Evolutionary conservation across 2,888 invertebrate species (phyloP).

Genomic region (Watsonalla binaria): DNA sequence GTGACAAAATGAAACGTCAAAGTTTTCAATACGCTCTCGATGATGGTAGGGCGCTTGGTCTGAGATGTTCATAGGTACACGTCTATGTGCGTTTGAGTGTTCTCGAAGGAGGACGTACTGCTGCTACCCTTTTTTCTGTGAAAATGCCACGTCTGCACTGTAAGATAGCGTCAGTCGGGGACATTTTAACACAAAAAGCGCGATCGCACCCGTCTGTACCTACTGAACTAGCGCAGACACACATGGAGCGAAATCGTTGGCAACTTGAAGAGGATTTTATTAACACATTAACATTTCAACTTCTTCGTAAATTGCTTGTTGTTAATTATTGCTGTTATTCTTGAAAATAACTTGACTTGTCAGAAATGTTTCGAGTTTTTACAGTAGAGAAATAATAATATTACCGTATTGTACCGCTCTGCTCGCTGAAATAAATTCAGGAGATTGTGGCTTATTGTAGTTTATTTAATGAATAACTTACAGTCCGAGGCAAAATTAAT

Average conservation of each 20-base stretch:
- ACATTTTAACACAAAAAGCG: slow-evolving; percentile 35
- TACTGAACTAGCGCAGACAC: background rate
- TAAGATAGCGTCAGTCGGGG: slow-evolving; percentile 43
- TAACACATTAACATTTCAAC: too few species aligned
- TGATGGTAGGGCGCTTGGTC: too few species aligned
- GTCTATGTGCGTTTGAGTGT: background rate
- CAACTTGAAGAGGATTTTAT: too few species aligned
- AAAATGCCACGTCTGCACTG: slow-evolving; percentile 31
- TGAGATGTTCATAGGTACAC: too few species aligned
- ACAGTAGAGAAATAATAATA: background rate
- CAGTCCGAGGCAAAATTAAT: too few species aligned
- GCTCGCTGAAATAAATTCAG: too few species aligned
- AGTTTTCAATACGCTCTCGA: too few species aligned
- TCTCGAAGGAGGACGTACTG: slow-evolving; percentile 4
- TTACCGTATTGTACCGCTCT: too few species aligned
- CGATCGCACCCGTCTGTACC: slow-evolving; percentile 42
- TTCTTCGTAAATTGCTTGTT: too few species aligned
- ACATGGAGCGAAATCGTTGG: background rate
- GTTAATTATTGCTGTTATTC: slow-evolving; percentile 38
- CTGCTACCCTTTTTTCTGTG: slow-evolving; percentile 8
- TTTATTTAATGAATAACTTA: too few species aligned
- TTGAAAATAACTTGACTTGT: slow-evolving; percentile 12
- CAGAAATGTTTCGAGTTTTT: slow-evolving; percentile 10
- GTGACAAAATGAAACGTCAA: too few species aligned
- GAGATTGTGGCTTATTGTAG: too few species aligned